A percentile compares a stretch with the other conserved stretches of the same genome.
Conservation (phyloP, 2,113 vertebrate species). For the Platanista minor region DNA sequence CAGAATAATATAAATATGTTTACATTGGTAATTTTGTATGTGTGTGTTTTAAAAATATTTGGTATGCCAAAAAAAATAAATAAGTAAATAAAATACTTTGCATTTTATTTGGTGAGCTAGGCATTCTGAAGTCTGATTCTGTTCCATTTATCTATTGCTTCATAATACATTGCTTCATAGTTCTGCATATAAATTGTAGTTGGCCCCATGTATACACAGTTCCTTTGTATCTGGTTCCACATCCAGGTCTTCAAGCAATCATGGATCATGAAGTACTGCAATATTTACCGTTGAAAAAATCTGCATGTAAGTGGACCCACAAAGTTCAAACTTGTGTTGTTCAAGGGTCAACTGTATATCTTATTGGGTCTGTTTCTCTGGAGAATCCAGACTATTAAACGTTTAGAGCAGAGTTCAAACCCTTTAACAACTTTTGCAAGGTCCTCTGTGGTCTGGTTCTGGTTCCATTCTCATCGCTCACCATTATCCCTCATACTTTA, state of each 20-base stretch:
- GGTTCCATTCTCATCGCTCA: background rate
- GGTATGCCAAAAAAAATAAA: background rate
- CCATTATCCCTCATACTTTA: background rate
- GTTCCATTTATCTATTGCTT: background rate
- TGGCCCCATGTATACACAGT: background rate
- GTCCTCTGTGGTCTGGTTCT: background rate
- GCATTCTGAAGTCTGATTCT: background rate
- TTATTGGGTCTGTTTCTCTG: background rate
- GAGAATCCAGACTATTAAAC: background rate
- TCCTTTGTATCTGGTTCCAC: background rate
- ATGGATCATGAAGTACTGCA: background rate
- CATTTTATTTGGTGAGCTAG: background rate
- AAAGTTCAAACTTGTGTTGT: background rate
- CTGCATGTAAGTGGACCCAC: background rate
- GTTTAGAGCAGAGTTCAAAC: background rate
- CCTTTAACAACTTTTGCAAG: background rate
- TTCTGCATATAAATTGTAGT: background rate
- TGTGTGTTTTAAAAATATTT: background rate
- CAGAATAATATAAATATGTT: background rate
- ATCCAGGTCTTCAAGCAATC: background rate
- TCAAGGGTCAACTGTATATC: background rate
- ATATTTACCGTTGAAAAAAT: background rate
- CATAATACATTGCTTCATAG: background rate
- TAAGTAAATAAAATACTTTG: background rate
- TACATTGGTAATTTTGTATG: background rate